Evolutionary conservation across 1,140 invertebrate species (phyloP), one percentile per base, ranked within the genome.

Genomic region (Drosophila subobscura): DNA sequence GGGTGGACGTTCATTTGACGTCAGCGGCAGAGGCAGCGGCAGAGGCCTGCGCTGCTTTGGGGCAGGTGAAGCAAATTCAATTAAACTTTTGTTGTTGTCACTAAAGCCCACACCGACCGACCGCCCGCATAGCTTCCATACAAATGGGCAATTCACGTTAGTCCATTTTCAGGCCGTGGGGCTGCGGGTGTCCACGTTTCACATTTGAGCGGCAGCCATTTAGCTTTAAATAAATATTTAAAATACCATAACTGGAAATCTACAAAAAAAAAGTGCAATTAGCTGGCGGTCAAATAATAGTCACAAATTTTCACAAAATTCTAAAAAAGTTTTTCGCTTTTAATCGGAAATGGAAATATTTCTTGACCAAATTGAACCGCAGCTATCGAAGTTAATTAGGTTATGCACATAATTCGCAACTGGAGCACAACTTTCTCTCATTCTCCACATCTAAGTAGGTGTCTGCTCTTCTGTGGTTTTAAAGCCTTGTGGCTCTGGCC

Each of bases 151-250:
- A 72, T 77, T 85, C 65, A 79, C 79, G 75, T 76, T 77, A 60
- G 57, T 58, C 53, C 59, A 66, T 61, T 65, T 49, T 49, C 14
- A 23, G 46, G 7, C 14, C 12, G 40, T 12, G 20, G 46, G 50
- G 37, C 49, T 23, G 37, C 10, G 27, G 45, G 49, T 47, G 50
- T 29, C 68, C 56, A 72, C 57, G 61, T 78, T 73, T 61, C 68
- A 66, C 60, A 60, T 78, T 84, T 52, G 65, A 12, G 33, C 54
- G 47, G 52, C 54, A 61, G 47, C 50, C 58, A 47, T 68, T 66
- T 40, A 27, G 54, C 50, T 85, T 74, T 77, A 66, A 86, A 77
- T 85, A 77, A 81, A 85, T 85, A 85, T 86, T 85, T 81, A 81
- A 86, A 37, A 37, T 54, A 64, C 63, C 65, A 77, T 85, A 85